Base-by-base conservation (phyloP, 2,888 invertebrate genomes). In the Acholoe squamosa region DNA sequence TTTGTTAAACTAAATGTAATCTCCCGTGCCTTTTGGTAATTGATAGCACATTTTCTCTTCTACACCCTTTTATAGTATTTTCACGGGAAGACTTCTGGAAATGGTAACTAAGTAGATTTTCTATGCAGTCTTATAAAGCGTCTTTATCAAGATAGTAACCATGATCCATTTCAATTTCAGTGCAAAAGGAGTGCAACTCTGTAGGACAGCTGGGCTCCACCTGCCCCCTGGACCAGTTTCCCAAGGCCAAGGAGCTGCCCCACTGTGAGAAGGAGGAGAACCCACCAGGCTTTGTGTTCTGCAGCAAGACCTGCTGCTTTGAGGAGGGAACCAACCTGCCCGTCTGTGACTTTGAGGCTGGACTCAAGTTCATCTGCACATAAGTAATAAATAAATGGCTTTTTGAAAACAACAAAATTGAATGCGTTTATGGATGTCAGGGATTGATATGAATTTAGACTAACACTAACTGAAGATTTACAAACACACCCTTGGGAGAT, bases 181-280 rank as follows among this genome's bases (percentile, higher is more conserved):
- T 84, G 84, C 43, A 51, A 22, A 84, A 84, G 33, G 84, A 84
- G 84, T 84, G 84, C 84, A 84, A 84, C 84, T 51, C 43, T 84
- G 84, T 84, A 33, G 84, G 84, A 7, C 84, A 84, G 84, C 84
- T 84, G 84, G 84, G 84, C 1, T 84, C 84, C 34, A 33, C 43
- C 34, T 84, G 84, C 43, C 84, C 84, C 84, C 84, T 84, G 43
- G 84, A 84, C 84, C 84, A 84, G 43, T 84, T 84, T 43, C 84
- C 84, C 51, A 43, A 43, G 16, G 84, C 84, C 34, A 84, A 84
- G 84, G 84, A 84, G 14, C 84, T 84, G 33, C 5, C 1, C 5
- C 84, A 84, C 84, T 84, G 84, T 22, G 84, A 84, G 34, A 84
- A 84, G 84, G 84, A 84, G 84, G 84, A 84, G 84, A 84, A 84